Evolutionary conservation across 2,113 vertebrate genomes (phyloP), one percentile per base, ranked within the genome.

Genomic region (Lophotis ruficrista): DNA sequence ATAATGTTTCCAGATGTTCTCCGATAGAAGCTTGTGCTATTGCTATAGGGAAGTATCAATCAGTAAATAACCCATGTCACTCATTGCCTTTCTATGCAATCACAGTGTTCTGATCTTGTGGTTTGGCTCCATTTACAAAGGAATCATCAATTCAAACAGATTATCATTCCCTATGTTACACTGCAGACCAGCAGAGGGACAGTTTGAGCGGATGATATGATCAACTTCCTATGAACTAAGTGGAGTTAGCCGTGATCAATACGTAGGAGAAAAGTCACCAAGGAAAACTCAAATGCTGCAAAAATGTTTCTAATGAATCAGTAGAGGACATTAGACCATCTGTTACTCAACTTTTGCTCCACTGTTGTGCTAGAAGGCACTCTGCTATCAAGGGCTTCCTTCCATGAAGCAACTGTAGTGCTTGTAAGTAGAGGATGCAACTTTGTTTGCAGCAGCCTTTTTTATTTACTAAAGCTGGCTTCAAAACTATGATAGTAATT

Each of bases 1-100:
- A 60, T 90, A 95, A 89, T 88, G 76, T 93, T 97, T 94, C 95
- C 96, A 97, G 96, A 97, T 96, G 96, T 93, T 96, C 81, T 95
- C 87, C 85, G 77, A 45, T 89, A 87, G 94, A 88, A 87, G 54
- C 37, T 66, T 78, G 66, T 70, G 84, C 69, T 96, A 83, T 90
- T 96, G 43, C 70, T 80, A 24, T n/a, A 21, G 90, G 25, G 71
- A 93, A 86, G 73, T 91, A 97, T 93, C 93, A 96, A 92, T 95
- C 93, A 92, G 89, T 94, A 96, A 91, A 89, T 96, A 96, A 88
- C 78, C 78, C 27, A 4, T 94, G 92, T 93, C 93, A 93, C 84
- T 97, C 17, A 3, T 82, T 96, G 90, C 61, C 73, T 33, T 87
- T 88, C 93, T 76, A 33, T 0, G 51, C 86, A 96, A 45, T 94